phyloP scores from a whole-genome alignment of 1,140 invertebrate genomes.

The Drosophila nigrodunni region DNA sequence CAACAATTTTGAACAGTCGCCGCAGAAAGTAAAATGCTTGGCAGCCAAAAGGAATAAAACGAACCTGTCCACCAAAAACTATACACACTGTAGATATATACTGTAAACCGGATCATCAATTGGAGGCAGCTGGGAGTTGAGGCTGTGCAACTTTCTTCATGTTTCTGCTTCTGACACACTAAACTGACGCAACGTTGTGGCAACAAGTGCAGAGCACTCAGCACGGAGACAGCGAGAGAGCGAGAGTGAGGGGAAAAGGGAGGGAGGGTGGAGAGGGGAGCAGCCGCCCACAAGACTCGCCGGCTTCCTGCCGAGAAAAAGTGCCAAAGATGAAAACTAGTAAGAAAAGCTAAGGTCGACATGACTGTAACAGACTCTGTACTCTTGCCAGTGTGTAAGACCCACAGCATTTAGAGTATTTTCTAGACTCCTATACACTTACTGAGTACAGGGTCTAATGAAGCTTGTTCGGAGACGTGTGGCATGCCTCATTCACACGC shows the following conservation, averaged over 20 bases:
- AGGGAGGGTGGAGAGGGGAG: not conserved
- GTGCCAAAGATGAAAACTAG: slow-evolving; percentile 51
- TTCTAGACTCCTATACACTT: too few relatives aligned
- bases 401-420: too few relatives aligned
- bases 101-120: slow-evolving; percentile 71
- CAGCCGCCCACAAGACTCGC: slow-evolving; percentile 55
- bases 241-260: not conserved
- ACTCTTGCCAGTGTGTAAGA: too few relatives aligned
- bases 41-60: slow-evolving; percentile 62
- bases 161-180: slow-evolving; percentile 74
- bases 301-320: slow-evolving; percentile 62
- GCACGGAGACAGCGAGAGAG: slow-evolving; percentile 12
- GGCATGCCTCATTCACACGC: slow-evolving; percentile 68
- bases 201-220: slow-evolving; percentile 62
- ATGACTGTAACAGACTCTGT: too few relatives aligned
- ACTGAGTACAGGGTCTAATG: slow-evolving; percentile 6
- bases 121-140: slow-evolving; percentile 8
- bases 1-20: slow-evolving; percentile 67
- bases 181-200: slow-evolving; percentile 78
- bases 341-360: too few relatives aligned
- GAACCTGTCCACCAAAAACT: slow-evolving; percentile 50
- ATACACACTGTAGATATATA: not conserved
- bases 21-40: slow-evolving; percentile 70
- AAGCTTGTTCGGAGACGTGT: slow-evolving; percentile 54
- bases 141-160: slow-evolving; percentile 74